Evolutionary conservation across 2,113 vertebrate genomes (phyloP).

Genomic region (Cricetomys ansorgei): DNA sequence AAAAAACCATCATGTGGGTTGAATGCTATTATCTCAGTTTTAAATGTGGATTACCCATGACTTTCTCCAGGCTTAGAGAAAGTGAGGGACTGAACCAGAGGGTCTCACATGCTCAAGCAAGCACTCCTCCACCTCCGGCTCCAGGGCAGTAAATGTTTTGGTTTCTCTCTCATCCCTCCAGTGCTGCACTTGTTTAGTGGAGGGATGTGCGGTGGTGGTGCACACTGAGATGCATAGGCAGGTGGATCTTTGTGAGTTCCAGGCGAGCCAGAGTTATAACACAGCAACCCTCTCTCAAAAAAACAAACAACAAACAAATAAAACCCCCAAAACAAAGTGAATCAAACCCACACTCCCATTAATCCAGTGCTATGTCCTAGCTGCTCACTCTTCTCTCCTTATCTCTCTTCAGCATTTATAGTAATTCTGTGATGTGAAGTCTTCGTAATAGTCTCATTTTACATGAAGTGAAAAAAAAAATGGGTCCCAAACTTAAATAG

Average conservation of each 20-base stretch:
- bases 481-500: background rate
- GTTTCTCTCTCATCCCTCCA: background rate
- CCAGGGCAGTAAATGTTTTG: background rate
- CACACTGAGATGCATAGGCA: background rate
- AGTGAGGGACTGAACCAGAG: background rate
- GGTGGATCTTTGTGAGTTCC: background rate
- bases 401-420: background rate
- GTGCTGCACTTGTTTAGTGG: background rate
- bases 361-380: background rate
- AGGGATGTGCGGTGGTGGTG: background rate
- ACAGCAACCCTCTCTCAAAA: background rate
- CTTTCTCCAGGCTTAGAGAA: background rate
- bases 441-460: background rate
- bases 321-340: background rate
- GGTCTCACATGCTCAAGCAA: background rate
- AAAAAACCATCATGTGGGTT: background rate
- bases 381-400: background rate
- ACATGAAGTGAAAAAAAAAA: slow-evolving; percentile 15
- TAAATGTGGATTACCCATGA: background rate
- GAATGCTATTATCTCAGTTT: background rate
- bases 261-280: background rate
- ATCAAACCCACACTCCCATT: background rate
- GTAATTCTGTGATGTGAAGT: background rate
- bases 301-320: too few species aligned
- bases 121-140: background rate